Conservation (phyloP, 2,113 vertebrate genomes). For the Bambusicola thoracicus region DNA sequence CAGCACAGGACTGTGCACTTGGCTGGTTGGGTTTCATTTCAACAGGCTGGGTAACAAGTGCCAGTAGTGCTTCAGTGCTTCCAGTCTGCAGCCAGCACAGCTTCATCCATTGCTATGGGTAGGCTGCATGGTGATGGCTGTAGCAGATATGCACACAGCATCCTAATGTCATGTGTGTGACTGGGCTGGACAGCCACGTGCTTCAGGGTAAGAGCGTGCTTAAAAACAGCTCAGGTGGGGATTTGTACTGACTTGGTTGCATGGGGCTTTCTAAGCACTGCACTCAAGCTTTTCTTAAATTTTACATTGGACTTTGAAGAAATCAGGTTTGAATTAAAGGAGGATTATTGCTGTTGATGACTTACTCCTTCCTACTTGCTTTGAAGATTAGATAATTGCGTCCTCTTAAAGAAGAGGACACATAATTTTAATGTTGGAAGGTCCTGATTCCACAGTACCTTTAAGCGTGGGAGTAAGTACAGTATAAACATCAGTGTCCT, state of each 20-base stretch:
- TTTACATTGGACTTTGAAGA: background rate
- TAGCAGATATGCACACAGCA: background rate
- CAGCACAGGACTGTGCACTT: background rate
- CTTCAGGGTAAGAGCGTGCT: background rate
- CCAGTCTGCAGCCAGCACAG: background rate
- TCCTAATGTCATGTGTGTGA: background rate
- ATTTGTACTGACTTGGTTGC: background rate
- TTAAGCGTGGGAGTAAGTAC: background rate
- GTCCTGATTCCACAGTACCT: background rate
- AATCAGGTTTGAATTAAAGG: background rate
- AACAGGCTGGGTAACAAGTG: background rate
- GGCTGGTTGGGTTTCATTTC: background rate
- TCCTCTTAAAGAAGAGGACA: background rate
- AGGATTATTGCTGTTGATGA: background rate
- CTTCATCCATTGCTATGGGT: background rate
- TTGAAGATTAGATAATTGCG: background rate
- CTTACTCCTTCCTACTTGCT: background rate
- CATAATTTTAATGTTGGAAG: background rate
- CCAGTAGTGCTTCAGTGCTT: background rate
- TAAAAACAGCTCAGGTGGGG: background rate
- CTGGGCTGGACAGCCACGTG: background rate
- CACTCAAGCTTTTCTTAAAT: background rate
- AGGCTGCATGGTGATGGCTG: background rate
- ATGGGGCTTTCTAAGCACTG: background rate
- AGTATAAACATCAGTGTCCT: accelerated